phyloP scores from a whole-genome alignment of 2,888 invertebrate species.

The Xestia sexstrigata region DNA sequence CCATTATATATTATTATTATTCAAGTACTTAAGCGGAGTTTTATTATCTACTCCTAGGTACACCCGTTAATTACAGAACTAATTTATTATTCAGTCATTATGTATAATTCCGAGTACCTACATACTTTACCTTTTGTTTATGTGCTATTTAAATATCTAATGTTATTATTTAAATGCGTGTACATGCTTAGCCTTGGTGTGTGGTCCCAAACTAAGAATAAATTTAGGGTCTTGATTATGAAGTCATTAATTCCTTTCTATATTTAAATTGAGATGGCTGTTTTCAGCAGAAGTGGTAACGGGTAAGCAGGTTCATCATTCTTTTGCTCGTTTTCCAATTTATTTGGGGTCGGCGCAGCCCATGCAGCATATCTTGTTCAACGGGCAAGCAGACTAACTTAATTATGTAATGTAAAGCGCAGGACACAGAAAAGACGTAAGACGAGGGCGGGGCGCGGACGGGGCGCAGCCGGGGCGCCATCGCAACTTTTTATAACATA shows the following conservation, averaged over 20 bases:
- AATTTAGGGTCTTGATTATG: not conserved
- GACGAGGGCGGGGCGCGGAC: too few relatives aligned
- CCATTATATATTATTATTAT: conserved; percentile 66
- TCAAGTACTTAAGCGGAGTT: conserved; percentile 35
- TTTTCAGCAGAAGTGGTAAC: not conserved
- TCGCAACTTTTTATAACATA: too few relatives aligned
- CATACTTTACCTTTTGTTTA: conserved; percentile 30
- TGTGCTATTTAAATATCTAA: conserved; percentile 51
- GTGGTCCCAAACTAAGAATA: conserved; percentile 11
- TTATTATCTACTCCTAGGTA: conserved; percentile 39
- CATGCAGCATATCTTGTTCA: too few relatives aligned
- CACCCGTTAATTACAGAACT: conserved; percentile 40
- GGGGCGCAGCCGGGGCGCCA: too few relatives aligned
- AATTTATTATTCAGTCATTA: conserved; percentile 53
- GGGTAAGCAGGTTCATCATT: too few relatives aligned
- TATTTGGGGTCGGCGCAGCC: too few relatives aligned
- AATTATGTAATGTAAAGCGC: too few relatives aligned
- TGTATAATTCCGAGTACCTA: conserved; percentile 39
- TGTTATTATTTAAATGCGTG: conserved; percentile 48
- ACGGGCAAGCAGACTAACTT: too few relatives aligned
- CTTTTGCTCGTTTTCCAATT: too few relatives aligned
- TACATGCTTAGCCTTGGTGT: conserved; percentile 24
- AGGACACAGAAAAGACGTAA: too few relatives aligned
- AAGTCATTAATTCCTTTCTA: conserved; percentile 10
- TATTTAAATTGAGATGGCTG: not conserved